phyloP scores from a whole-genome alignment of 2,888 invertebrate species.

The Dasypogon diadema region DNA sequence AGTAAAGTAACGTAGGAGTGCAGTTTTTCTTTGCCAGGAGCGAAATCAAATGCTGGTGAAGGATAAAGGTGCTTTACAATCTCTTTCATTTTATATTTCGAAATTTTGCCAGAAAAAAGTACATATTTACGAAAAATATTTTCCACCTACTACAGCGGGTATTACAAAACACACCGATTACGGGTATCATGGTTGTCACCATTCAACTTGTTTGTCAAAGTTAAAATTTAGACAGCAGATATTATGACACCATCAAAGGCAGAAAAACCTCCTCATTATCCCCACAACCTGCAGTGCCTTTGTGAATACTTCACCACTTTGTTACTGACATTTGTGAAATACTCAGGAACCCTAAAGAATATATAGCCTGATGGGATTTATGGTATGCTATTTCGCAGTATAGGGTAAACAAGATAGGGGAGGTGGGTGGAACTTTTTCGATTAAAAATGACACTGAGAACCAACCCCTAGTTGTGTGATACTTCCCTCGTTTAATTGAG shows the following conservation, averaged over 20 bases:
- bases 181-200: neutral
- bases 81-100: neutral
- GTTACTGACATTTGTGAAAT: constrained; percentile 36
- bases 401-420: neutral
- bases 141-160: neutral
- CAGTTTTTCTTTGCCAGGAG: too few relatives aligned
- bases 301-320: constrained; percentile 12
- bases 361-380: neutral
- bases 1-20: too few relatives aligned
- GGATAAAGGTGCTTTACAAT: too few relatives aligned
- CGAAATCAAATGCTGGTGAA: too few relatives aligned
- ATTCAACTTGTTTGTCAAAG: neutral
- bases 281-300: neutral
- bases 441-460: neutral
- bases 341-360: constrained; percentile 7
- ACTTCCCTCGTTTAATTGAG: neutral
- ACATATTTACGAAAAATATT: constrained; percentile 21
- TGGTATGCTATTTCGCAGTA: neutral
- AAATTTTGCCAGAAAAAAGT: neutral
- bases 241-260: constrained; percentile 6
- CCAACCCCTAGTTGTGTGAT: neutral
- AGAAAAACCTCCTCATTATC: constrained; percentile 26
- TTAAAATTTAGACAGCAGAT: neutral
- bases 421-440: neutral
- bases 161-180: neutral